Percentiles rank a stretch among this genome's conserved stretches.
These are phyloP conservation scores for Catotricha subobsoleta DNA, from an alignment of 2,888 invertebrate genomes.

Conservation along the genomic window DNA sequence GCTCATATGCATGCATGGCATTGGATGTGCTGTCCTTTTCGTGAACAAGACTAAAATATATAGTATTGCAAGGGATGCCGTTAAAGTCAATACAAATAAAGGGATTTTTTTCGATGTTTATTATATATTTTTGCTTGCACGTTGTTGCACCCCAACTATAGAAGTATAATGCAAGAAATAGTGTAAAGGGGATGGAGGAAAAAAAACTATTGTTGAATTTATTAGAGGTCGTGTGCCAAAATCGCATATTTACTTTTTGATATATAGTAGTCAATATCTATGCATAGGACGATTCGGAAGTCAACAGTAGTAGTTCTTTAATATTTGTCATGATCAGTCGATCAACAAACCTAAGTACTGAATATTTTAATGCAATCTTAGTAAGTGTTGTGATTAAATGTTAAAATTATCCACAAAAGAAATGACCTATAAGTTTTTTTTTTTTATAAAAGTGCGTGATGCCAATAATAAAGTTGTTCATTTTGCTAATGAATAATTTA, in stretches of 20 bases:
- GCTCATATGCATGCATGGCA: too few relatives aligned
- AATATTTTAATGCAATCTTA: not conserved
- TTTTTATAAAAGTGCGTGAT: too few relatives aligned
- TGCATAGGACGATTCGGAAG: not conserved
- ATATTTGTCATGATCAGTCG: conserved; percentile 1
- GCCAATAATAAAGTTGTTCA: not conserved
- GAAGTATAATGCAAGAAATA: not conserved
- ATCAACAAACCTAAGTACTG: not conserved
- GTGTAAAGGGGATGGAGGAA: conserved; percentile 1
- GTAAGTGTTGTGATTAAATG: too few relatives aligned
- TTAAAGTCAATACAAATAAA: too few relatives aligned
- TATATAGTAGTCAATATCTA: not conserved
- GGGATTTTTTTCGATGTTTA: too few relatives aligned
- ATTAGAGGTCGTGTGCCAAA: conserved; percentile 6
- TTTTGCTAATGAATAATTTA: not conserved
- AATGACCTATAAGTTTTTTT: too few relatives aligned
- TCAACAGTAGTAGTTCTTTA: not conserved
- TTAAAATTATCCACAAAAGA: too few relatives aligned
- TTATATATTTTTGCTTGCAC: not conserved
- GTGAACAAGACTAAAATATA: too few relatives aligned
- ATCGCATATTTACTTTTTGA: conserved; percentile 2
- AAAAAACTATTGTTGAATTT: conserved; percentile 4
- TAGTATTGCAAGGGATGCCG: too few relatives aligned
- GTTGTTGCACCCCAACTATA: not conserved
- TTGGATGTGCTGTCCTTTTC: too few relatives aligned